phyloP scores from a whole-genome alignment of 2,888 invertebrate species.

The Napeogenes sylphis region DNA sequence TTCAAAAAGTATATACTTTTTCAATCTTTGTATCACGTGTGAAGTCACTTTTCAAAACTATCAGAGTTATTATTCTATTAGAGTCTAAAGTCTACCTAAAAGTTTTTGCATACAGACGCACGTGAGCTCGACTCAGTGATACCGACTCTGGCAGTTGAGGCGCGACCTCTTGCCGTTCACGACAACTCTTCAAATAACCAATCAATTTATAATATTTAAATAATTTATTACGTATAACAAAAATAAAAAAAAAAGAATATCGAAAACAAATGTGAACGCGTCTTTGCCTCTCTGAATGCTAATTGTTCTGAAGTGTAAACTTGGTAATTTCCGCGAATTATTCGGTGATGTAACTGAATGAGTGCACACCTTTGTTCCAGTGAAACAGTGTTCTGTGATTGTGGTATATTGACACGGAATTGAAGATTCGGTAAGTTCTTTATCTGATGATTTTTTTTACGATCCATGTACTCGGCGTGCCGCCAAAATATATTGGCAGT shows the following conservation, averaged over 20 bases:
- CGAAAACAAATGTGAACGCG: neutral
- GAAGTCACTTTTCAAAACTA: too few species aligned
- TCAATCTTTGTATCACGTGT: too few species aligned
- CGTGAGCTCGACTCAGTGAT: conserved; percentile 66
- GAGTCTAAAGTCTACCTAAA: conserved; percentile 57
- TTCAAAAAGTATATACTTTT: too few species aligned
- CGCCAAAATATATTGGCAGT: conserved; percentile 66
- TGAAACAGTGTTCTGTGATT: conserved; percentile 55
- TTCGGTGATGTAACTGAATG: conserved; percentile 61
- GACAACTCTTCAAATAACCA: conserved; percentile 37
- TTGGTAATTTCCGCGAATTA: conserved; percentile 55
- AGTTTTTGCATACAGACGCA: conserved; percentile 69
- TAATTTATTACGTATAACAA: conserved; percentile 1
- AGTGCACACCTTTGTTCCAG: conserved; percentile 58
- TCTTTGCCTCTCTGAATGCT: conserved; percentile 41
- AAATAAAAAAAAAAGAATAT: conserved; percentile 6
- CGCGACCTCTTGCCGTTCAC: conserved; percentile 69
- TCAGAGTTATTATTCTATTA: conserved; percentile 42
- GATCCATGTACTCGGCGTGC: conserved; percentile 42
- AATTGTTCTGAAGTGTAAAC: conserved; percentile 23
- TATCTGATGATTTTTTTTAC: conserved; percentile 27
- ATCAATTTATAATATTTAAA: conserved; percentile 6
- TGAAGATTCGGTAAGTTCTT: conserved; percentile 44
- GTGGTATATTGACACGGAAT: conserved; percentile 51
- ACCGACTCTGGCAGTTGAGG: conserved; percentile 62